These are phyloP conservation scores for Hirundichthys speculiger DNA, from an alignment of 2,113 vertebrate genomes.

Conservation along the genomic window DNA sequence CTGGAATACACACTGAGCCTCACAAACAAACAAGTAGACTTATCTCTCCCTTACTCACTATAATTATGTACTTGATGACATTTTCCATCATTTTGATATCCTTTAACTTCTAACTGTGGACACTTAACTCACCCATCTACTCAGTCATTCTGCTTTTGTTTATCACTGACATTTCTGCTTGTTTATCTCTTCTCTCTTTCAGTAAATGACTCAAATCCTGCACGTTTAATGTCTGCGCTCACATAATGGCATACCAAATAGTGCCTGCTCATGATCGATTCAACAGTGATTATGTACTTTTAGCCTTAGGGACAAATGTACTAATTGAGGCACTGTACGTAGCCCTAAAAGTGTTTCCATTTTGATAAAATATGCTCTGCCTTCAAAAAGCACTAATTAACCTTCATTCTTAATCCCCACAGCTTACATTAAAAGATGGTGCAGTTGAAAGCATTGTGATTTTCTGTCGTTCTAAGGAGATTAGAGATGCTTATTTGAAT, in stretches of 20 bases:
- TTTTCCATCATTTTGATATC: slow-evolving; percentile 24
- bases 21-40: slow-evolving; percentile 30
- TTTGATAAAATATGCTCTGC: slow-evolving; percentile 32
- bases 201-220: slow-evolving; percentile 23
- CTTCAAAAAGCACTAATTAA: slow-evolving; percentile 55
- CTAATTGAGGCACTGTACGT: slow-evolving; percentile 39
- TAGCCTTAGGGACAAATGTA: slow-evolving; percentile 40
- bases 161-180: slow-evolving; percentile 4
- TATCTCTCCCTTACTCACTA: slow-evolving; percentile 36
- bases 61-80: slow-evolving; percentile 7
- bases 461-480: slow-evolving; percentile 36
- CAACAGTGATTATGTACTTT: slow-evolving; percentile 46
- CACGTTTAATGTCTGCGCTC: slow-evolving; percentile 24
- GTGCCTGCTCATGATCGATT: slow-evolving; percentile 45
- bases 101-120: not conserved
- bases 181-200: slow-evolving; percentile 24
- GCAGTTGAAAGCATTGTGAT: slow-evolving; percentile 8
- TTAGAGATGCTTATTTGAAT: slow-evolving; percentile 39
- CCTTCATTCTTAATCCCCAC: slow-evolving; percentile 49
- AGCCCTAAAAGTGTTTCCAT: slow-evolving; percentile 1
- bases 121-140: too few species aligned
- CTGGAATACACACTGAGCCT: slow-evolving; percentile 2
- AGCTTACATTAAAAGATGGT: slow-evolving; percentile 15
- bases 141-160: too few species aligned
- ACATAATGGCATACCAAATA: slow-evolving; percentile 51